These are phyloP conservation scores for Drosophila nigromelanica DNA, from an alignment of 1,140 invertebrate genomes.

Conservation along the genomic window DNA sequence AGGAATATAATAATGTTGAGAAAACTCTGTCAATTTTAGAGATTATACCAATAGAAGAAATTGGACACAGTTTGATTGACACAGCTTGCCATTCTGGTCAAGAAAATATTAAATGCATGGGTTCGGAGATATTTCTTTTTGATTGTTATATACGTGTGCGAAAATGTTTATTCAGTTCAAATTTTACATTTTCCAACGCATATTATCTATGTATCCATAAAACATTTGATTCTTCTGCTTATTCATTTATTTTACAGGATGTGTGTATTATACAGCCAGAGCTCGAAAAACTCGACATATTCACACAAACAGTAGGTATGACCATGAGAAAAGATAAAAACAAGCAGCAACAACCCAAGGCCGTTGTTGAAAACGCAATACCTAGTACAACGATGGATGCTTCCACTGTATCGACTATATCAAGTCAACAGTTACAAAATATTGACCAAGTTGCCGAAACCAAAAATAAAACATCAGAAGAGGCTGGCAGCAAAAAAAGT, in stretches of 20 bases:
- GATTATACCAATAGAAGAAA: too few relatives aligned
- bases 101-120: too few relatives aligned
- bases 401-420: background rate
- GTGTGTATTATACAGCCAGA: constrained; percentile 11
- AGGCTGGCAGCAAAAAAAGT: constrained; percentile 20
- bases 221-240: constrained; percentile 10
- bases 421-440: constrained; percentile 31
- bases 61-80: too few relatives aligned
- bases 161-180: too few relatives aligned
- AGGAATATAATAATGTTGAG: too few relatives aligned
- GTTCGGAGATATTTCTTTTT: too few relatives aligned
- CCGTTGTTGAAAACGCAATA: constrained; percentile 13
- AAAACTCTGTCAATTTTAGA: too few relatives aligned
- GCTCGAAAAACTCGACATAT: constrained; percentile 9
- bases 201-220: background rate
- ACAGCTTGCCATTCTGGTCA: too few relatives aligned
- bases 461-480: constrained; percentile 1
- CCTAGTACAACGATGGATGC: background rate
- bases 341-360: constrained; percentile 24
- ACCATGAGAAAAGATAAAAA: constrained; percentile 29
- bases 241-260: constrained; percentile 53
- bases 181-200: too few relatives aligned
- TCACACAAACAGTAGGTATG: constrained; percentile 13
- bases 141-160: too few relatives aligned
- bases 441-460: constrained; percentile 7